These are phyloP conservation scores for Halictus ligatus DNA, from an alignment of 2,888 invertebrate species.

Conservation along the genomic window DNA sequence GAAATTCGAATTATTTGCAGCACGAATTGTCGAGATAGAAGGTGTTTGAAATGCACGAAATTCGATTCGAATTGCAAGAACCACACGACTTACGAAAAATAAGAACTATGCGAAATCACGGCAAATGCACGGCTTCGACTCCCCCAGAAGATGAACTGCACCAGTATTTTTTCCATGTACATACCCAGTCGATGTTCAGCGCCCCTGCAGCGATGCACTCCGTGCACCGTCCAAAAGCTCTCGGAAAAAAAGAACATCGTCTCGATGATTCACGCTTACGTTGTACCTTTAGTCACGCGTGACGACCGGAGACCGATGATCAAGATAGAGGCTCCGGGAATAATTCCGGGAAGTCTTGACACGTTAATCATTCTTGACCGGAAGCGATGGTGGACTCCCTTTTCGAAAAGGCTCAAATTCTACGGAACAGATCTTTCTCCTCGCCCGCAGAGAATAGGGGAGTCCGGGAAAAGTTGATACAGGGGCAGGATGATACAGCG, in stretches of 20 bases:
- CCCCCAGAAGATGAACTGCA: not conserved
- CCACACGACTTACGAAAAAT: not conserved
- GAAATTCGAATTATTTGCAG: not conserved
- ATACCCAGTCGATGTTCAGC: not conserved
- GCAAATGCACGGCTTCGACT: not conserved
- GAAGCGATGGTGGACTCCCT: not conserved
- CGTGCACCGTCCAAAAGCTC: constrained; percentile 34
- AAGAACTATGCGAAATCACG: not conserved
- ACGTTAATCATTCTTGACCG: not conserved
- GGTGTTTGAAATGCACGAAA: not conserved
- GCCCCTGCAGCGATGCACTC: not conserved
- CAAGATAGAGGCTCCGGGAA: constrained; percentile 35
- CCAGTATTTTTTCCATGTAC: not conserved
- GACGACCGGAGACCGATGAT: constrained; percentile 28
- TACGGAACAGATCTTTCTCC: not conserved
- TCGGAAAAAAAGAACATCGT: constrained; percentile 36
- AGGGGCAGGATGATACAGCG: too few species aligned
- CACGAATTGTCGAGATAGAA: not conserved
- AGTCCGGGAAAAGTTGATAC: too few species aligned
- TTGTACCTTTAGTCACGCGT: constrained; percentile 57
- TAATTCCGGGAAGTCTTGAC: not conserved
- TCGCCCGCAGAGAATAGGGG: too few species aligned
- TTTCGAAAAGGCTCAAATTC: not conserved
- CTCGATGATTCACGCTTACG: constrained; percentile 51
- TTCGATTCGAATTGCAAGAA: not conserved